A percentile compares a stretch with the other conserved stretches of the same genome.
Evolutionary conservation across 2,797 vertebrate species (phyloP).

Genomic region (Falco naumanni): DNA sequence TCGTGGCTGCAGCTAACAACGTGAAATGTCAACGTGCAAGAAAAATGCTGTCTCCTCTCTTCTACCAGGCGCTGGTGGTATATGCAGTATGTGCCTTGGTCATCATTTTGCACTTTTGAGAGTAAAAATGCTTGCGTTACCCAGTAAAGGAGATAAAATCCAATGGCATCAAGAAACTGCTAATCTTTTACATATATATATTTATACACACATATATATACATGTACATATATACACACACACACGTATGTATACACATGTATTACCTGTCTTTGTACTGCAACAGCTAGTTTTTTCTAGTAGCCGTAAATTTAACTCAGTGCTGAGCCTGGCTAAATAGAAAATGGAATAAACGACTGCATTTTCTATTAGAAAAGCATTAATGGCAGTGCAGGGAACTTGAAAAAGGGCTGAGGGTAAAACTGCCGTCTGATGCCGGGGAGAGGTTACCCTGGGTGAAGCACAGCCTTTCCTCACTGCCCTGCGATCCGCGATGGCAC

Average conservation of each 20-base stretch:
- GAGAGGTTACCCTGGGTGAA: not conserved
- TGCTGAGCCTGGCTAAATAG: not conserved
- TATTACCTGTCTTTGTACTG: not conserved
- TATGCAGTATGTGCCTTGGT: not conserved
- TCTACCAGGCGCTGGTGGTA: not conserved
- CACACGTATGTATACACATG: fast-evolving
- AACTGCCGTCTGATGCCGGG: not conserved
- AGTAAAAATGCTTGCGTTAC: not conserved
- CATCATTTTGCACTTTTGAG: not conserved
- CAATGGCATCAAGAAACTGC: not conserved
- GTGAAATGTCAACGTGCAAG: not conserved
- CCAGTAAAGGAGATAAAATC: not conserved
- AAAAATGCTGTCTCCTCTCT: not conserved
- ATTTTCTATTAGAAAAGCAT: not conserved
- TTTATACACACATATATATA: no score
- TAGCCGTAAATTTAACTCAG: not conserved
- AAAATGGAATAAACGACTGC: not conserved
- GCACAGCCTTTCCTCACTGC: not conserved
- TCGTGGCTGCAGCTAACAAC: not conserved
- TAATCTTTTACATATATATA: not conserved
- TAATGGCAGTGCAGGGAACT: not conserved
- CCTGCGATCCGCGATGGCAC: not conserved
- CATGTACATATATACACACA: no score
- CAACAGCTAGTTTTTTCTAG: not conserved
- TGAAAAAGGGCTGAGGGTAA: not conserved